phyloP scores from a whole-genome alignment of 1,140 invertebrate species.

The Schlechtendalia chinensis region DNA sequence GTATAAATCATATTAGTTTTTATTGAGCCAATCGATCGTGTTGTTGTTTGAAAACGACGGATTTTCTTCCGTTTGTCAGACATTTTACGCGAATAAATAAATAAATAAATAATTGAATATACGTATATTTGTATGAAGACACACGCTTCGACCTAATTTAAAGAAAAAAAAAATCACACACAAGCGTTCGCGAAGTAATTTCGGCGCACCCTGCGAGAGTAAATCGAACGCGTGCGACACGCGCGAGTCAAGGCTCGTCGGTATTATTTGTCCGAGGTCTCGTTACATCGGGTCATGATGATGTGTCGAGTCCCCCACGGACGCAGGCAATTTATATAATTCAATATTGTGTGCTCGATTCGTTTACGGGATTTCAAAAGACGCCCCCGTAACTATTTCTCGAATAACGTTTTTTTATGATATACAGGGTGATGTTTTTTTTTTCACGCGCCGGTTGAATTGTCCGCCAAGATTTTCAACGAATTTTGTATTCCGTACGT shows the following conservation, averaged over 20 bases:
- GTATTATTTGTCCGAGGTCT: slow-evolving; percentile 7
- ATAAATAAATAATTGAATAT: no score
- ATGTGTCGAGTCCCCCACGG: not conserved
- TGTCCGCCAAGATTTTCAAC: no score
- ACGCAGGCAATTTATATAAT: not conserved
- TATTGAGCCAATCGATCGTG: no score
- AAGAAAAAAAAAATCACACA: not conserved
- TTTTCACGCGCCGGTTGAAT: no score
- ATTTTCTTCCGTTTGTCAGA: no score
- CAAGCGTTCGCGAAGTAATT: not conserved
- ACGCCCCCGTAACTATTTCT: not conserved
- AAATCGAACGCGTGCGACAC: not conserved
- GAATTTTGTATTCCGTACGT: no score
- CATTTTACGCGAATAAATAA: no score
- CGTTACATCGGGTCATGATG: slow-evolving; percentile 3
- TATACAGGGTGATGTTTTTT: not conserved
- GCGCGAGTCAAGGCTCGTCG: slow-evolving; percentile 5
- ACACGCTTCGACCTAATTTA: not conserved
- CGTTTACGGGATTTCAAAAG: not conserved
- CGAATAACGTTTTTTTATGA: not conserved
- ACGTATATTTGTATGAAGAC: no score
- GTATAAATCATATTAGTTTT: no score
- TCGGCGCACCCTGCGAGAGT: not conserved
- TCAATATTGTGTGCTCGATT: not conserved
- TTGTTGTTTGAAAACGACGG: no score